phyloP scores from a whole-genome alignment of 1,140 invertebrate genomes.

The Cotesia glomerata region DNA sequence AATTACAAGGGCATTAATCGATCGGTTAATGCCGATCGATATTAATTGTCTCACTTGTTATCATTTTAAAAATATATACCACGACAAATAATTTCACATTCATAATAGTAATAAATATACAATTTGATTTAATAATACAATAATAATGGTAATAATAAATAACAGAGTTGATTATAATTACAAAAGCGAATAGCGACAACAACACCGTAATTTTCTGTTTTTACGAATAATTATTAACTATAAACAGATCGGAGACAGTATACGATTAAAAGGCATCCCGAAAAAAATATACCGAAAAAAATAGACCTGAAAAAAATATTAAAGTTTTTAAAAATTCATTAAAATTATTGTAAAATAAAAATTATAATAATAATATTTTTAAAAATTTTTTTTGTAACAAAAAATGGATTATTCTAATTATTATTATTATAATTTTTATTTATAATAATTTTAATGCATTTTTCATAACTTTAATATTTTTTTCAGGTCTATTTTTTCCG shows the following conservation, averaged over 20 bases:
- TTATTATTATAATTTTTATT: too few species aligned
- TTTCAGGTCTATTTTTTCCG: too few species aligned
- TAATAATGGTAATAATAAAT: conserved; percentile 40
- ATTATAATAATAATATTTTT: too few species aligned
- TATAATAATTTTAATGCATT: too few species aligned
- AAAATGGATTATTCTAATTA: too few species aligned
- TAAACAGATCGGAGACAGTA: background rate
- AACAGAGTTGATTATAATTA: conserved; percentile 39
- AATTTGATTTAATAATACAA: conserved; percentile 19
- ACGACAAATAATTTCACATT: conserved; percentile 25
- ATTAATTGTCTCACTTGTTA: conserved; percentile 8
- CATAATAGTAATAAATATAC: conserved; percentile 42
- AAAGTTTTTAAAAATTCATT: too few species aligned
- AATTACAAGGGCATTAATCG: conserved; percentile 42
- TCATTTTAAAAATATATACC: conserved; percentile 12
- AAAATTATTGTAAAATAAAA: too few species aligned
- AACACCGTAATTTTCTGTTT: conserved; percentile 24
- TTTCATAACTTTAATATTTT: too few species aligned
- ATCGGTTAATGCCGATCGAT: conserved; percentile 36
- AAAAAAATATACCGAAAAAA: too few species aligned
- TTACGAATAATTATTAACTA: background rate
- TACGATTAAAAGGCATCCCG: background rate
- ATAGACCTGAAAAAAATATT: too few species aligned
- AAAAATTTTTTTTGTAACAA: too few species aligned
- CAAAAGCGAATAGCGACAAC: conserved; percentile 19